Evolutionary conservation across 2,888 invertebrate genomes (phyloP), one percentile per base, ranked within the genome.

Genomic region (Globia sparganii): DNA sequence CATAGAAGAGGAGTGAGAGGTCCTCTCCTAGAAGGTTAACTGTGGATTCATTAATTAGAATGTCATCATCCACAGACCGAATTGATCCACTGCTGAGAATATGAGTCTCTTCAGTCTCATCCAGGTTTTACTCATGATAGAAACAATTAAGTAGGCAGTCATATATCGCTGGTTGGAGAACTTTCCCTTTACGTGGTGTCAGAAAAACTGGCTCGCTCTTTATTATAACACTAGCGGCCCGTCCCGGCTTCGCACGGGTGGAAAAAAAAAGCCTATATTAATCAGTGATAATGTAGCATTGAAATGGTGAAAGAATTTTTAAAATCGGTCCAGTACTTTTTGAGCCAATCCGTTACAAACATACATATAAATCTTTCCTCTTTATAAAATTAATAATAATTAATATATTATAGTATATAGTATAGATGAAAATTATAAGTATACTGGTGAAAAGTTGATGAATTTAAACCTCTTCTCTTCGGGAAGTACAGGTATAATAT

Each of bases 21-120:
- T 82, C 49, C 15, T 72, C 37, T 77, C 2, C 6, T 31, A 25
- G 31, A 31, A 75, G 28, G 9, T 28, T 34, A 76, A 25, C 21
- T n/a, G 25, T 56, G 13, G 56, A 67, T 67, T 25, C 4, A 13
- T 25, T 65, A 28, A 15, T 25, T 66, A 66, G 13, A 43, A 21
- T 66, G 5, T 31, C 8, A 25, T 49, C 9, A 34, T 67, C 18
- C 3, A 18, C 5, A n/a, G 9, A 11, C 0, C 2, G 25, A 58
- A 4, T 15, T 72, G 9, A n/a, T 21, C 15, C 9, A n/a, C 1
- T 34, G 34, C n/a, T 43, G 53, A 1, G 11, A 53, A 53, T 53
- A 11, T 9, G 25, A 53, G 3, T 11, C 53, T 53, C 53, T 53
- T 25, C 1, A 43, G 21, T 21, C 2, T 13, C 13, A 13, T 65